These are phyloP conservation scores for Armadillidium nasatum DNA, from an alignment of 1,140 invertebrate species.

Conservation along the genomic window DNA sequence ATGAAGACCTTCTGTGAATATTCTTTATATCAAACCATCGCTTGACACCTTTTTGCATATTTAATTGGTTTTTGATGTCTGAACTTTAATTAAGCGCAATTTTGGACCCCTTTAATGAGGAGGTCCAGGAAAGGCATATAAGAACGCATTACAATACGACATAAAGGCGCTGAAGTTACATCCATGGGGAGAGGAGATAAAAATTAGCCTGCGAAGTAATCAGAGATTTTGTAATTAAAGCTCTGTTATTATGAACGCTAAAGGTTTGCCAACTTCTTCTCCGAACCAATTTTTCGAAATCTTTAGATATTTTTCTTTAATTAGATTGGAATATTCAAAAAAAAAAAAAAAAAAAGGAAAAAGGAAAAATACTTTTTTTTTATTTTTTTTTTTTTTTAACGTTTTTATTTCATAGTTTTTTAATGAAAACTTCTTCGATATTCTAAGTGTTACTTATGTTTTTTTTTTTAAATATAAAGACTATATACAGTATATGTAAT, in stretches of 20 bases:
- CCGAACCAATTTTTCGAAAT: background rate
- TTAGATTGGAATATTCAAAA: slow-evolving; percentile 12
- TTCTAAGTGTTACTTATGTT: too few species aligned
- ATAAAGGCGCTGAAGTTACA: slow-evolving; percentile 40
- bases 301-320: slow-evolving; percentile 12
- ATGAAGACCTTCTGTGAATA: slow-evolving; percentile 34
- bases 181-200: slow-evolving; percentile 30
- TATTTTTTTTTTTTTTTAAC: background rate
- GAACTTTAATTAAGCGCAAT: slow-evolving; percentile 41
- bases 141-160: slow-evolving; percentile 36
- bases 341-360: background rate
- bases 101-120: slow-evolving; percentile 32
- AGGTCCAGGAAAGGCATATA: slow-evolving; percentile 14
- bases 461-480: too few species aligned
- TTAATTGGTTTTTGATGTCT: slow-evolving; percentile 44
- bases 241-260: slow-evolving; percentile 39
- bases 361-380: too few species aligned
- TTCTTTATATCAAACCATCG: slow-evolving; percentile 32
- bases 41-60: slow-evolving; percentile 41
- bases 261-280: background rate
- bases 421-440: background rate
- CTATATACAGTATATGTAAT: too few species aligned
- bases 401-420: background rate
- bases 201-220: slow-evolving; percentile 40
- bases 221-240: slow-evolving; percentile 44